Evolutionary conservation across 2,888 invertebrate species (phyloP).

Genomic region (Leucoptera coffeella): DNA sequence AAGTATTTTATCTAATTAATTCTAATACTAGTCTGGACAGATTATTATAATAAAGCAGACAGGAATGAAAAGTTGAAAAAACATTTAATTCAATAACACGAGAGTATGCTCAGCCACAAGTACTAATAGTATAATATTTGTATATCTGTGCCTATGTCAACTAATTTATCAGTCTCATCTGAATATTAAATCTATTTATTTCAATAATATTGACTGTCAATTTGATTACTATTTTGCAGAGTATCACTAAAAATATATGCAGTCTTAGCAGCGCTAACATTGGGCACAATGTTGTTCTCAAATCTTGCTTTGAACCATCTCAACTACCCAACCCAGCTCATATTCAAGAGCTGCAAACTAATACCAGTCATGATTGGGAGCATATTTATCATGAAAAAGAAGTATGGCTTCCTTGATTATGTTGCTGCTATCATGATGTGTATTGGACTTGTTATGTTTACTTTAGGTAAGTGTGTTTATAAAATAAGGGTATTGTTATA

Average conservation of each 20-base stretch:
- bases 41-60: too few species aligned
- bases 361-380: conserved; percentile 94
- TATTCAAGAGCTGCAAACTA: conserved; percentile 96
- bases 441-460: conserved; percentile 84
- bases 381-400: conserved; percentile 85
- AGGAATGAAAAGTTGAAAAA: too few species aligned
- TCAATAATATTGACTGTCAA: not conserved
- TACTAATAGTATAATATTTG: too few species aligned
- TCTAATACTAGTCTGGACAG: too few species aligned
- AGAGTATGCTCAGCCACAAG: too few species aligned
- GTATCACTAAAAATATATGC: conserved; percentile 79
- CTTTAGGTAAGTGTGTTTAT: conserved; percentile 58
- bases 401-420: conserved; percentile 78
- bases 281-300: conserved; percentile 94
- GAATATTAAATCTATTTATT: too few species aligned
- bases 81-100: too few species aligned
- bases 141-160: too few species aligned
- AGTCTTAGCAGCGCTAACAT: conserved; percentile 76
- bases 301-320: conserved; percentile 91
- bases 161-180: not conserved
- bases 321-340: conserved; percentile 95
- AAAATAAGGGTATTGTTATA: too few species aligned
- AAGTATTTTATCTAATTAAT: too few species aligned
- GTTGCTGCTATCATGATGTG: conserved; percentile 82
- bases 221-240: conserved; percentile 53